Conservation (phyloP, 1,140 invertebrate genomes). For the Diprion similis region DNA sequence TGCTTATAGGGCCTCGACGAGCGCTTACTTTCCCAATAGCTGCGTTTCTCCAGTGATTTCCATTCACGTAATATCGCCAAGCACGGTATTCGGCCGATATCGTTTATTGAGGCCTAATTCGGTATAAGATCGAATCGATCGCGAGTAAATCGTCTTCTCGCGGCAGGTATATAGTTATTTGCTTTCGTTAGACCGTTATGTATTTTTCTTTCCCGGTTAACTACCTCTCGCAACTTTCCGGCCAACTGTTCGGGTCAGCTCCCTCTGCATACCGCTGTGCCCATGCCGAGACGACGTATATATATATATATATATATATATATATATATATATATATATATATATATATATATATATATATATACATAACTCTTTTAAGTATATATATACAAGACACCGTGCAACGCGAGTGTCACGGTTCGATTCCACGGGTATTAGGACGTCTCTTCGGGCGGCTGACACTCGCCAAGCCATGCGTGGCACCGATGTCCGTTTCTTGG, state of each 20-base stretch:
- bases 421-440: neutral
- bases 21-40: too few relatives aligned
- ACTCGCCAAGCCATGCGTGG: constrained; percentile 1
- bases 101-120: too few relatives aligned
- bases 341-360: neutral
- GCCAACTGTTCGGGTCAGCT: neutral
- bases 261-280: constrained; percentile 1
- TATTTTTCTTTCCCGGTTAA: neutral
- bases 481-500: neutral
- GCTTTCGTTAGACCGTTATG: too few relatives aligned
- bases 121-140: too few relatives aligned
- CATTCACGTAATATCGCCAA: too few relatives aligned
- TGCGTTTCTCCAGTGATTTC: too few relatives aligned
- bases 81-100: too few relatives aligned
- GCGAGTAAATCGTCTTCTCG: too few relatives aligned
- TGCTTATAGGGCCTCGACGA: too few relatives aligned
- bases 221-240: neutral
- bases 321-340: neutral
- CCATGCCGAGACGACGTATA: neutral
- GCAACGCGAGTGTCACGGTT: constrained; percentile 4
- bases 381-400: neutral
- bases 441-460: constrained; percentile 1
- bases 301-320: neutral
- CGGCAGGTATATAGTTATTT: too few relatives aligned
- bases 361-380: neutral